phyloP scores from a whole-genome alignment of 2,797 vertebrate species.

The Tolypeutes matacus region DNA sequence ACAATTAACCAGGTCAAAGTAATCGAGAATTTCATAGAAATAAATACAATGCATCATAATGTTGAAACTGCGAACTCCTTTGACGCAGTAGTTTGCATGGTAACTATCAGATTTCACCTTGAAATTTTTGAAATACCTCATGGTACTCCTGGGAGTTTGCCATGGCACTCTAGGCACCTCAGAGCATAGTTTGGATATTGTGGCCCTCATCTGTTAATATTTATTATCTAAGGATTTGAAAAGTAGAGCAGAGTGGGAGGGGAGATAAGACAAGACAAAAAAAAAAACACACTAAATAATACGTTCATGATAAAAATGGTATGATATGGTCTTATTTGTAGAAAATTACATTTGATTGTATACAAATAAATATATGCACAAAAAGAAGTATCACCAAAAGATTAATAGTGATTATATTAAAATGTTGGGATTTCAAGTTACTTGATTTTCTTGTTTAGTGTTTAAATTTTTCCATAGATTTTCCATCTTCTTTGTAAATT shows the following conservation, averaged over 20 bases:
- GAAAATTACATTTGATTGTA: background rate
- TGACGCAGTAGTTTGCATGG: background rate
- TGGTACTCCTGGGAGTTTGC: background rate
- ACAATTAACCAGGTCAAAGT: background rate
- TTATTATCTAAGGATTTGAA: background rate
- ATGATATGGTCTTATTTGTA: background rate
- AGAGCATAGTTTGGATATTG: background rate
- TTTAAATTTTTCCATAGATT: background rate
- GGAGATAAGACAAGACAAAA: background rate
- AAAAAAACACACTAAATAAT: background rate
- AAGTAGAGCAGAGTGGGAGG: background rate
- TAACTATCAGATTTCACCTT: background rate
- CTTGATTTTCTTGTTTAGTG: background rate
- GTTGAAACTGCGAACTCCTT: background rate
- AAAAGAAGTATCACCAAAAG: background rate
- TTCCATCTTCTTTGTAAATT: background rate
- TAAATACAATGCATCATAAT: background rate
- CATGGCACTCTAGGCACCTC: background rate
- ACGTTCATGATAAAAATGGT: background rate
- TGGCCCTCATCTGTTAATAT: background rate
- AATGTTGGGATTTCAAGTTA: background rate
- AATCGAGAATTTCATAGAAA: background rate
- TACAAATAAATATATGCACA: background rate
- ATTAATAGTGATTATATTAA: background rate
- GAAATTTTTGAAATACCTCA: background rate